Evolutionary conservation across 2,113 vertebrate species (phyloP).

Genomic region (Sapajus apella): DNA sequence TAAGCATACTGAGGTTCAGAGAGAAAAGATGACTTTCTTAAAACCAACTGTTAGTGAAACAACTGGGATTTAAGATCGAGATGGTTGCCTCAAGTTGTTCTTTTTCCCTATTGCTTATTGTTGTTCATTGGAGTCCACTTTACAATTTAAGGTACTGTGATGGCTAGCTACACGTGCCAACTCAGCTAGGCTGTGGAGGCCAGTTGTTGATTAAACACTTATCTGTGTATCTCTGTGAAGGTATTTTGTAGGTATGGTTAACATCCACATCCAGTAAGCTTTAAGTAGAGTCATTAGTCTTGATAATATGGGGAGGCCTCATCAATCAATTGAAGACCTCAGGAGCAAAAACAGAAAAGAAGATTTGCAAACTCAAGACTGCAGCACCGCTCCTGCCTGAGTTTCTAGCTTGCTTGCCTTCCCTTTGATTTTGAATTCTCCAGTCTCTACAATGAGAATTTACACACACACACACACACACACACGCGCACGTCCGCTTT

Average conservation of each 20-base stretch:
- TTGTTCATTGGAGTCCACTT: background rate
- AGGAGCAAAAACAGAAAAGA: background rate
- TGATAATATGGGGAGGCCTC: background rate
- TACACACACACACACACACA: fast-evolving
- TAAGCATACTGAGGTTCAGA: background rate
- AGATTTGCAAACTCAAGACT: background rate
- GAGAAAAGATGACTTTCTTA: background rate
- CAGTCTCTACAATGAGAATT: background rate
- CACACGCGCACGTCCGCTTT: background rate
- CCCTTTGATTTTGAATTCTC: background rate
- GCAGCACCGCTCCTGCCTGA: background rate
- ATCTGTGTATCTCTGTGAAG: background rate
- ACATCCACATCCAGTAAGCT: background rate
- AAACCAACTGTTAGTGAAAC: background rate
- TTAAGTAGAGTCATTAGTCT: background rate
- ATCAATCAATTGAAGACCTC: background rate
- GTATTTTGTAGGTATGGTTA: background rate
- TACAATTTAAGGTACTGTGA: background rate
- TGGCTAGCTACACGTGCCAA: background rate
- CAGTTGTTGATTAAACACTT: background rate
- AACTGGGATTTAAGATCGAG: background rate
- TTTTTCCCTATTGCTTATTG: background rate
- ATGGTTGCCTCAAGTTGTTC: background rate
- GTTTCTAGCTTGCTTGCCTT: background rate
- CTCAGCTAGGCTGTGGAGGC: background rate